Percentiles rank a stretch among this genome's conserved stretches.
phyloP scores from a whole-genome alignment of 2,113 vertebrate genomes.

The Psephotus haematonotus region DNA sequence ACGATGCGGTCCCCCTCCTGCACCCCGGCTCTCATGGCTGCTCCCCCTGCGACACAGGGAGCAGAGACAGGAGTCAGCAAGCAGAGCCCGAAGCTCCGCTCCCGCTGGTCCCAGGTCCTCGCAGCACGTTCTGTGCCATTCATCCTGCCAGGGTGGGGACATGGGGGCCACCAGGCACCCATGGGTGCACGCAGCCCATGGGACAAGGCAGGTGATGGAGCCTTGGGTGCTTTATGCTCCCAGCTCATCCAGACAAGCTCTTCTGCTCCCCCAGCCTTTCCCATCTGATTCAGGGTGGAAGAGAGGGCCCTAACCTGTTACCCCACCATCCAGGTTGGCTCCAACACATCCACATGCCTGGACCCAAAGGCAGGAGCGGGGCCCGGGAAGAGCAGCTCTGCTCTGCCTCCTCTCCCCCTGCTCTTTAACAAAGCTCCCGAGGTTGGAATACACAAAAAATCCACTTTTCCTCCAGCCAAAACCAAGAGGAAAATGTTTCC shows the following conservation, averaged over 20 bases:
- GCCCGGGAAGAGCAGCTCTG: neutral
- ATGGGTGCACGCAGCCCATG: rapidly evolving
- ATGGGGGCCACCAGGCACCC: neutral
- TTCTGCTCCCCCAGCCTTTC: neutral
- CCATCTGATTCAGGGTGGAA: neutral
- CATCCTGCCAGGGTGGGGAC: neutral
- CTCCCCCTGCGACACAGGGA: constrained; percentile 79
- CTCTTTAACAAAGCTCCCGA: neutral
- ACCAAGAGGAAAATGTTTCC: constrained; percentile 1
- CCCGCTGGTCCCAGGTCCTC: rapidly evolving
- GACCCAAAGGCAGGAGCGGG: neutral
- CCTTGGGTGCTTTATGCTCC: neutral
- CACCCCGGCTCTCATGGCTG: constrained; percentile 91
- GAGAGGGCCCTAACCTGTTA: neutral
- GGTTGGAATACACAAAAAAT: neutral
- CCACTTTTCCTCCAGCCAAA: neutral
- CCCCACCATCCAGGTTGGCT: neutral
- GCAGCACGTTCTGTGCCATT: too few species aligned
- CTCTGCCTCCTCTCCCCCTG: neutral
- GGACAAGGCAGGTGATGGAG: neutral
- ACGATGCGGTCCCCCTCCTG: constrained; percentile 95
- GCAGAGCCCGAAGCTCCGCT: neutral
- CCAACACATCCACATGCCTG: neutral
- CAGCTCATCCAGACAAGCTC: neutral
- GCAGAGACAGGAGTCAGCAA: neutral